Conservation (phyloP, 2,113 vertebrate genomes). For the Dicerorhinus sumatrensis region DNA sequence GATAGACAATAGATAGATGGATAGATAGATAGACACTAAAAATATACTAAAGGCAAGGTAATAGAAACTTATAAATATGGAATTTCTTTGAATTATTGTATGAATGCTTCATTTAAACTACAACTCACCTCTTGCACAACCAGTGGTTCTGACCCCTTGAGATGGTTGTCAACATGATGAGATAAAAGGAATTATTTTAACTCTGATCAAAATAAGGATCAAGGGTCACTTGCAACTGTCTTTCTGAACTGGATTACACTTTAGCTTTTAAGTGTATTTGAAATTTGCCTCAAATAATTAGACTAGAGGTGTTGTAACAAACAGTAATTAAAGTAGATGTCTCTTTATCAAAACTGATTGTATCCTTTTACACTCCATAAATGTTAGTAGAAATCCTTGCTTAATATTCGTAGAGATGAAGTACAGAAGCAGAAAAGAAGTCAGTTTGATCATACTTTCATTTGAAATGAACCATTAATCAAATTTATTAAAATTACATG, state of each 20-base stretch:
- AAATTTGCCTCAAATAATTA: slow-evolving; percentile 73
- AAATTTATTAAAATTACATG: not conserved
- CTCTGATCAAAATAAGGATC: slow-evolving; percentile 82
- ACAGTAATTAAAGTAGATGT: slow-evolving; percentile 9
- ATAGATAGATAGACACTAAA: not conserved
- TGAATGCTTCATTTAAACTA: slow-evolving; percentile 77
- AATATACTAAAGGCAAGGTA: not conserved
- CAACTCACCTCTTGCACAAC: slow-evolving; percentile 78
- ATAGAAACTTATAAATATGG: not conserved
- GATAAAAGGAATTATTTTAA: slow-evolving; percentile 81
- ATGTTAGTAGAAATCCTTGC: slow-evolving; percentile 62
- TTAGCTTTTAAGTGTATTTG: slow-evolving; percentile 66
- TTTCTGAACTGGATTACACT: slow-evolving; percentile 74
- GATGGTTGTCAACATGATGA: slow-evolving; percentile 72
- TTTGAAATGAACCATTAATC: slow-evolving; percentile 33
- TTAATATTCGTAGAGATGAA: not conserved
- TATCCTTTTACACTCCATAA: slow-evolving; percentile 43
- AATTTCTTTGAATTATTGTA: slow-evolving; percentile 73
- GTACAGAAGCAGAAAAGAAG: slow-evolving; percentile 10
- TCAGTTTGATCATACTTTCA: not conserved
- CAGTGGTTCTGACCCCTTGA: slow-evolving; percentile 67
- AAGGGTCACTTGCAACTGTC: slow-evolving; percentile 77
- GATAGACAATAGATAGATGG: not conserved
- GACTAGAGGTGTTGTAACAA: slow-evolving; percentile 69
- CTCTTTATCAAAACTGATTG: slow-evolving; percentile 62